These are phyloP conservation scores for Tiliacea aurago DNA, from an alignment of 2,888 invertebrate species.

Conservation along the genomic window DNA sequence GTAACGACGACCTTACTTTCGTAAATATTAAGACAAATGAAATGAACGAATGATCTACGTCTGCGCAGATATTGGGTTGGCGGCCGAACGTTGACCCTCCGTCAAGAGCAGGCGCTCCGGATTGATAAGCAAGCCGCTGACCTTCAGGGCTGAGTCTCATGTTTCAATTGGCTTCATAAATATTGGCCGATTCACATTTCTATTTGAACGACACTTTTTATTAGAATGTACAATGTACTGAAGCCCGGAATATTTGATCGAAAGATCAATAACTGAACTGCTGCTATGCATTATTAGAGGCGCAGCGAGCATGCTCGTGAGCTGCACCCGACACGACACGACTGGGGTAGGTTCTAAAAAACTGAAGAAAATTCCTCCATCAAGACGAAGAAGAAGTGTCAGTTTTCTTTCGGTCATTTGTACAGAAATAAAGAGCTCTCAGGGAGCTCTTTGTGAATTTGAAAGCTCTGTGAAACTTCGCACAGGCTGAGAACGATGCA, in stretches of 20 bases:
- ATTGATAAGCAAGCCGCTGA: slow-evolving; percentile 36
- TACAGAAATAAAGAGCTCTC: background rate
- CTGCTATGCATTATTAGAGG: no score
- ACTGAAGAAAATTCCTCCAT: background rate
- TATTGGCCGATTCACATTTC: background rate
- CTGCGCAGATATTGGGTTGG: slow-evolving; percentile 24
- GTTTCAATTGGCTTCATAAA: background rate
- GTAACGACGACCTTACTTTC: background rate
- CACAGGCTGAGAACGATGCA: background rate
- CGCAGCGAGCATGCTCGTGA: background rate
- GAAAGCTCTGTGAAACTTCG: background rate
- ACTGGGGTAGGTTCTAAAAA: background rate
- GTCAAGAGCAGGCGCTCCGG: background rate
- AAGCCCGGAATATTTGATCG: background rate
- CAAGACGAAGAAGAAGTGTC: no score
- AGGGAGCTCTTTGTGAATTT: background rate
- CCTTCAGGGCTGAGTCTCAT: slow-evolving; percentile 22
- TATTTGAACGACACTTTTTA: no score
- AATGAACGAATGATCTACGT: background rate
- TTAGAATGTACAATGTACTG: background rate
- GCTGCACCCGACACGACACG: background rate
- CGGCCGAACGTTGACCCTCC: slow-evolving; percentile 45
- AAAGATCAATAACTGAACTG: background rate
- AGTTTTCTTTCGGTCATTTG: background rate
- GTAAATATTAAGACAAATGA: background rate